Evolutionary conservation across 2,797 vertebrate species (phyloP).

Genomic region (Loriculus beryllinus): DNA sequence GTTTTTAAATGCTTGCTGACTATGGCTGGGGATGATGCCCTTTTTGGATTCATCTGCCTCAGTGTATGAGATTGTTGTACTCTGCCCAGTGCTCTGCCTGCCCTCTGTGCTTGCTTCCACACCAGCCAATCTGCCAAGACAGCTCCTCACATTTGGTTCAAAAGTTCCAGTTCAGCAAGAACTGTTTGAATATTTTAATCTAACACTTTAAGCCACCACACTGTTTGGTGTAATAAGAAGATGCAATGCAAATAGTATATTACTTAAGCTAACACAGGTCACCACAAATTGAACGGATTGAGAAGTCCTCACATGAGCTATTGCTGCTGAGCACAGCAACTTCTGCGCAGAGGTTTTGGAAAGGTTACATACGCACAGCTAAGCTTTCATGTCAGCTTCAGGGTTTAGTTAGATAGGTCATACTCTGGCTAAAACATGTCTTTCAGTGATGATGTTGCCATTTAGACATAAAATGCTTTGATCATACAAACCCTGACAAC

Average conservation of each 20-base stretch:
- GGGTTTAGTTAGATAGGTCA: not conserved
- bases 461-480: not conserved
- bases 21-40: not conserved
- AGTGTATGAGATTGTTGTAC: not conserved
- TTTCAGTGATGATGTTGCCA: not conserved
- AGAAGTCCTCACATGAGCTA: not conserved
- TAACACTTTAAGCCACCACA: not conserved
- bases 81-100: not conserved
- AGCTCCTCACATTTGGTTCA: not conserved
- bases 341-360: not conserved
- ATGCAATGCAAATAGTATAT: not conserved
- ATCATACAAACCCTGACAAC: not conserved
- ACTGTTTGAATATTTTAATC: not conserved
- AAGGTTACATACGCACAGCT: not conserved
- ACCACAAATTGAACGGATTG: not conserved
- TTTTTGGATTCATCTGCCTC: not conserved
- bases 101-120: not conserved
- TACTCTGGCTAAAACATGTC: not conserved
- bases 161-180: not conserved
- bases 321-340: not conserved
- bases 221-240: not conserved
- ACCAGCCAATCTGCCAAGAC: fast-evolving
- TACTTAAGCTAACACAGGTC: not conserved
- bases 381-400: not conserved
- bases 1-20: not conserved